These are phyloP conservation scores for Pangasius djambal DNA, from an alignment of 2,797 vertebrate genomes.

Conservation along the genomic window DNA sequence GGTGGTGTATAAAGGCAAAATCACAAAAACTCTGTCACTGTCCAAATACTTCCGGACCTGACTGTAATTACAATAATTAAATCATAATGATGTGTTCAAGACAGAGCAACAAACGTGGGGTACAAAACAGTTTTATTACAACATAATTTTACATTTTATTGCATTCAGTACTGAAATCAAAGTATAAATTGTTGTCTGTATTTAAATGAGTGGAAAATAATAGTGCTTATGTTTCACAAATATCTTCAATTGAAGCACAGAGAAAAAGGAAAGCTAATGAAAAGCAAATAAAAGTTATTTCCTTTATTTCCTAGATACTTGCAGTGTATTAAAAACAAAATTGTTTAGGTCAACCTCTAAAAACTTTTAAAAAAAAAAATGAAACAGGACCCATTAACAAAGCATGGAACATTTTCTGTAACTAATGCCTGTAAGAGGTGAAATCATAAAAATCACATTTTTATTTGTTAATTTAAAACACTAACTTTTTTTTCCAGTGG, in stretches of 20 bases:
- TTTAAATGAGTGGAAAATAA: background rate
- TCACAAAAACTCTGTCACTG: too few species aligned
- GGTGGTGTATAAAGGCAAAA: too few species aligned
- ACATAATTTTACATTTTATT: background rate
- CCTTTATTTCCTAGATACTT: background rate
- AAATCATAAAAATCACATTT: background rate
- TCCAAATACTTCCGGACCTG: too few species aligned
- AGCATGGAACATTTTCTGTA: background rate
- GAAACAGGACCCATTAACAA: background rate
- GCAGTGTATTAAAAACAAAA: background rate
- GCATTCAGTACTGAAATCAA: background rate
- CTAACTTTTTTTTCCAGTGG: background rate
- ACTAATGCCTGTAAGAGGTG: background rate
- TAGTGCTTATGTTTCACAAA: background rate
- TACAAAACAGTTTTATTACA: slow-evolving; percentile 26
- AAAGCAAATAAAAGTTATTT: background rate
- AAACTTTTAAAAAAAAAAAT: background rate
- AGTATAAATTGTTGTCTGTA: background rate
- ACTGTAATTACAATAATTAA: background rate
- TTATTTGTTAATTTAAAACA: slow-evolving; percentile 5
- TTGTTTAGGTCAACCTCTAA: background rate
- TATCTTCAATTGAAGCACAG: background rate
- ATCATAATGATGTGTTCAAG: background rate
- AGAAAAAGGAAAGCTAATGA: background rate
- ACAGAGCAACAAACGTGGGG: background rate